These are phyloP conservation scores for Danaus melanippus DNA, from an alignment of 1,140 invertebrate species.

Conservation along the genomic window DNA sequence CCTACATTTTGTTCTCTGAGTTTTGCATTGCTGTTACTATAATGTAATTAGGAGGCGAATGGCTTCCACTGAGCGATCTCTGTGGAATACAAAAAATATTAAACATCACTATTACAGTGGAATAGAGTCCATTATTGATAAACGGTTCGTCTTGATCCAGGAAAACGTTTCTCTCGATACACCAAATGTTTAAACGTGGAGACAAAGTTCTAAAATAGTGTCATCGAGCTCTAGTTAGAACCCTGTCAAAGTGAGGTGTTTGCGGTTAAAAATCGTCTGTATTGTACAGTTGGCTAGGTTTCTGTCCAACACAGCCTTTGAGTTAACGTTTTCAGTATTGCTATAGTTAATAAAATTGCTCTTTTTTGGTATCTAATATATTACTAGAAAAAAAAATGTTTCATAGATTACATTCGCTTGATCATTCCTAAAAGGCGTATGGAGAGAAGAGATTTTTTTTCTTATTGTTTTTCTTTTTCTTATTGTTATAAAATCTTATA, in stretches of 20 bases:
- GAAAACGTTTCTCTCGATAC: too few relatives aligned
- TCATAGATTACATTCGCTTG: too few relatives aligned
- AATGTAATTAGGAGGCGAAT: slow-evolving; percentile 16
- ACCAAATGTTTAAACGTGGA: background rate
- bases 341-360: slow-evolving; percentile 16
- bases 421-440: too few relatives aligned
- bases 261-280: slow-evolving; percentile 28
- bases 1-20: too few relatives aligned
- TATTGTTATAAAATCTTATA: too few relatives aligned
- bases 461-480: too few relatives aligned
- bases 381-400: too few relatives aligned
- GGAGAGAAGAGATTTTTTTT: too few relatives aligned
- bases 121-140: slow-evolving; percentile 23
- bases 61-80: slow-evolving; percentile 28
- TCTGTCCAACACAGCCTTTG: slow-evolving; percentile 59
- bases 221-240: slow-evolving; percentile 31
- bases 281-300: slow-evolving; percentile 46
- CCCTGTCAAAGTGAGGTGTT: slow-evolving; percentile 26
- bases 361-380: background rate
- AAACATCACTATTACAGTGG: slow-evolving; percentile 12
- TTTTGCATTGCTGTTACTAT: too few relatives aligned
- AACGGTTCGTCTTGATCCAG: slow-evolving; percentile 3
- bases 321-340: slow-evolving; percentile 52
- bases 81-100: slow-evolving; percentile 8
- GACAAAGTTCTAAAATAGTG: slow-evolving; percentile 34